Conservation (phyloP, 2,797 vertebrate genomes). For the Chaetophractus vellerosus region DNA sequence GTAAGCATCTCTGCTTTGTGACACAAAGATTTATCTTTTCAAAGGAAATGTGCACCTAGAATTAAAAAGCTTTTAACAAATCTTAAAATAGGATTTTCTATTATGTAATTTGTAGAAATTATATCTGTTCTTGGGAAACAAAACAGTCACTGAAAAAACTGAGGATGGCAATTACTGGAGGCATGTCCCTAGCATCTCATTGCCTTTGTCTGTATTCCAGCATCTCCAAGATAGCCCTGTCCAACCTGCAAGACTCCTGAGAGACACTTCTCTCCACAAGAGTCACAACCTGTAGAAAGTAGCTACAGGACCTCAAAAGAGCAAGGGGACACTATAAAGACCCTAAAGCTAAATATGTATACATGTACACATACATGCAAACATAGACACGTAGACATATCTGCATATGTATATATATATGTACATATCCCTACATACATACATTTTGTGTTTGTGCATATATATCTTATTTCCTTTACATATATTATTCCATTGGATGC, state of each 20-base stretch:
- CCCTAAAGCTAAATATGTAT: background rate
- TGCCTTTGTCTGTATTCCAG: constrained; percentile 3
- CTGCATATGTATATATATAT: no score
- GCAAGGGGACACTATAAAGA: background rate
- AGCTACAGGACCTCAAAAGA: background rate
- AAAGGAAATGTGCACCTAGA: constrained; percentile 73
- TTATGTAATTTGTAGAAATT: constrained; percentile 69
- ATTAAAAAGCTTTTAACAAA: constrained; percentile 72
- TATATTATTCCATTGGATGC: background rate
- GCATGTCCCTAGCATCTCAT: background rate
- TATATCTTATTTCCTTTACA: background rate
- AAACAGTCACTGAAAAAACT: constrained; percentile 40
- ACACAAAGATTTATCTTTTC: constrained; percentile 76
- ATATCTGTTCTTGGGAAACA: constrained; percentile 63
- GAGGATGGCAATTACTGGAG: constrained; percentile 38
- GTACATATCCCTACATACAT: background rate
- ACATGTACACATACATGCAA: background rate
- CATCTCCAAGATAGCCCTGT: background rate
- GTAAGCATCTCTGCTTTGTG: constrained; percentile 74
- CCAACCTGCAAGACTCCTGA: background rate
- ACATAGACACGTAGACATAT: background rate
- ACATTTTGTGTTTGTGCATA: background rate
- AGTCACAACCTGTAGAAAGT: background rate
- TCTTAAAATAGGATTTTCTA: constrained; percentile 69
- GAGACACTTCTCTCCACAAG: background rate